Evolutionary conservation across 2,113 vertebrate genomes (phyloP).

Genomic region (Thunnus maccoyii): DNA sequence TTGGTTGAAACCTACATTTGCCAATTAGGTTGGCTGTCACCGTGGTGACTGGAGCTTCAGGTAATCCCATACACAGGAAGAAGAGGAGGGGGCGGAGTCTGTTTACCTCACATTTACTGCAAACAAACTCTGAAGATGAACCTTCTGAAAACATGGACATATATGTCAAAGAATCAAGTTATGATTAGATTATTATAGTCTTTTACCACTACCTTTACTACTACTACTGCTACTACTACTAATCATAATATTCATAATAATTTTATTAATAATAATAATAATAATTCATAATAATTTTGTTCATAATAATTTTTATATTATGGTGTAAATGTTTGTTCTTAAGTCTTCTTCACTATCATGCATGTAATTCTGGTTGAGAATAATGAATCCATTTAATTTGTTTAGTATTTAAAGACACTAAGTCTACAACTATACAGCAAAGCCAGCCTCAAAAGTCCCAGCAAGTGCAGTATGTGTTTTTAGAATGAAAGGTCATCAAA

Average conservation of each 20-base stretch:
- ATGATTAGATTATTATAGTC: background rate
- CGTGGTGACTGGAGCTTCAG: constrained; percentile 57
- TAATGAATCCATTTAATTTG: background rate
- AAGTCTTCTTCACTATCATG: too few species aligned
- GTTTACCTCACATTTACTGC: constrained; percentile 48
- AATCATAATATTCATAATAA: too few species aligned
- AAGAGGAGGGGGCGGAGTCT: constrained; percentile 42
- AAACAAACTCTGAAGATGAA: constrained; percentile 41
- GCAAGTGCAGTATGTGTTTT: too few species aligned
- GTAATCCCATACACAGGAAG: constrained; percentile 63
- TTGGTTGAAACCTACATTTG: constrained; percentile 79
- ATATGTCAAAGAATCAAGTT: background rate
- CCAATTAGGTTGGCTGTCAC: constrained; percentile 75
- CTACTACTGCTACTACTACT: background rate
- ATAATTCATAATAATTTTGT: background rate
- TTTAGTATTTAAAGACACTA: background rate
- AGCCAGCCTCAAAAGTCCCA: too few species aligned
- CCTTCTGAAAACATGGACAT: background rate
- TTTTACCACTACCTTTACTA: background rate
- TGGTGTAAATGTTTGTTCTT: too few species aligned
- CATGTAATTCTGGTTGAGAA: too few species aligned
- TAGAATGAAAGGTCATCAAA: background rate
- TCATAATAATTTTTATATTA: background rate
- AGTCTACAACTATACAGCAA: background rate
- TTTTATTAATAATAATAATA: background rate